A percentile compares a stretch with the other conserved stretches of the same genome.
Evolutionary conservation across 2,113 vertebrate genomes (phyloP).

Genomic region (Nesogale talazaci): DNA sequence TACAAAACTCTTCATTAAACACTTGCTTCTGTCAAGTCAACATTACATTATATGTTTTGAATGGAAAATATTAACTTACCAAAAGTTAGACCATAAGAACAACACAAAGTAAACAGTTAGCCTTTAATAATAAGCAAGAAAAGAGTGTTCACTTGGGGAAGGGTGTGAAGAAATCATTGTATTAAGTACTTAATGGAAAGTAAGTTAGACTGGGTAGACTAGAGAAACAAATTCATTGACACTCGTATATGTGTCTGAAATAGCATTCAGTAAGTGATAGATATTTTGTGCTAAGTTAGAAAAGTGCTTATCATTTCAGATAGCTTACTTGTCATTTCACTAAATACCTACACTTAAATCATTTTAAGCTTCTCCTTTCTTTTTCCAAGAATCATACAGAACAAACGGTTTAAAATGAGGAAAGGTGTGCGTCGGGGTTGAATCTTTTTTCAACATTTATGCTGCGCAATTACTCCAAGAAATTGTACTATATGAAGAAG

Average conservation of each 20-base stretch:
- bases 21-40: constrained; percentile 63
- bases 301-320: background rate
- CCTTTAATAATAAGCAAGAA: constrained; percentile 64
- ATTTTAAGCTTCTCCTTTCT: background rate
- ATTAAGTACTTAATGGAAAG: background rate
- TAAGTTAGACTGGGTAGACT: too few relatives aligned
- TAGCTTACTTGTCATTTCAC: background rate
- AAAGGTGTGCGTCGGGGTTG: too few relatives aligned
- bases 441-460: too few relatives aligned
- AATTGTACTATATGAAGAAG: too few relatives aligned
- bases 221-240: too few relatives aligned
- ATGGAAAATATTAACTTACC: background rate
- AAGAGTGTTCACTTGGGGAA: constrained; percentile 34
- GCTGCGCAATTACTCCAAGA: too few relatives aligned
- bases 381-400: too few relatives aligned
- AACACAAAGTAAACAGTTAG: constrained; percentile 52
- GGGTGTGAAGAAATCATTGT: background rate
- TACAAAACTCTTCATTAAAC: background rate
- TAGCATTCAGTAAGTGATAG: background rate
- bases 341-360: background rate
- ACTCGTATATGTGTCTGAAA: too few relatives aligned
- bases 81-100: background rate
- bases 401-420: too few relatives aligned
- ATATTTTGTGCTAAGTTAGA: background rate
- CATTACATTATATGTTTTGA: constrained; percentile 4